Conservation (phyloP, 2,797 vertebrate species). For the Apodemus agrarius region DNA sequence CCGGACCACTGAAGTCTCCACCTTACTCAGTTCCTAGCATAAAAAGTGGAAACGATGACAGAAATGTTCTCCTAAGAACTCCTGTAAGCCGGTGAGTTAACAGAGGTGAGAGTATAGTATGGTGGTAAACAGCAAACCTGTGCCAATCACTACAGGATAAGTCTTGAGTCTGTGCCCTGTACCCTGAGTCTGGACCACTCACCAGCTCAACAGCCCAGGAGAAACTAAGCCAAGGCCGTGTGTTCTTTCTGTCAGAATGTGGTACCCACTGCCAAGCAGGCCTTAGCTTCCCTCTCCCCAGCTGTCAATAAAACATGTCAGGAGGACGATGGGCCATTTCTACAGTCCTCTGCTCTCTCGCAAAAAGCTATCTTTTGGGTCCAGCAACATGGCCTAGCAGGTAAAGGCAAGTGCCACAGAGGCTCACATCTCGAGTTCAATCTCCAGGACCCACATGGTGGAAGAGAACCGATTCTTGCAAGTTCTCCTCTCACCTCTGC, state of each 20-base stretch:
- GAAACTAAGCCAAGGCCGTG: background rate
- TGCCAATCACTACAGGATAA: background rate
- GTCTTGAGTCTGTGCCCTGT: background rate
- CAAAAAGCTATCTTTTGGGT: background rate
- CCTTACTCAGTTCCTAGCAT: background rate
- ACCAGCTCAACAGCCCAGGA: background rate
- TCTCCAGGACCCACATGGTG: background rate
- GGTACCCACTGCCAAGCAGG: background rate
- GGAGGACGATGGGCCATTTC: background rate
- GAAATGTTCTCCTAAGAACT: background rate
- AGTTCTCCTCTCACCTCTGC: background rate
- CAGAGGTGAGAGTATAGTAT: background rate
- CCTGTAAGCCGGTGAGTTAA: background rate
- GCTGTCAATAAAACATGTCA: constrained; percentile 2
- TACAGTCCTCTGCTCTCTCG: constrained; percentile 43
- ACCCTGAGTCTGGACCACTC: background rate
- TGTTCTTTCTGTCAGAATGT: constrained; percentile 14
- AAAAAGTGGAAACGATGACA: background rate
- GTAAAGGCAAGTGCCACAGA: background rate
- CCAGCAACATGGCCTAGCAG: background rate
- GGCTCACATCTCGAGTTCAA: background rate
- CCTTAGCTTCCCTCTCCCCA: constrained; percentile 8
- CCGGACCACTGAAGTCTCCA: background rate
- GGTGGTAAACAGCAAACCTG: background rate
- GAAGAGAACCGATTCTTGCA: background rate